phyloP scores from a whole-genome alignment of 2,113 vertebrate genomes.

The Mormoops blainvillei region DNA sequence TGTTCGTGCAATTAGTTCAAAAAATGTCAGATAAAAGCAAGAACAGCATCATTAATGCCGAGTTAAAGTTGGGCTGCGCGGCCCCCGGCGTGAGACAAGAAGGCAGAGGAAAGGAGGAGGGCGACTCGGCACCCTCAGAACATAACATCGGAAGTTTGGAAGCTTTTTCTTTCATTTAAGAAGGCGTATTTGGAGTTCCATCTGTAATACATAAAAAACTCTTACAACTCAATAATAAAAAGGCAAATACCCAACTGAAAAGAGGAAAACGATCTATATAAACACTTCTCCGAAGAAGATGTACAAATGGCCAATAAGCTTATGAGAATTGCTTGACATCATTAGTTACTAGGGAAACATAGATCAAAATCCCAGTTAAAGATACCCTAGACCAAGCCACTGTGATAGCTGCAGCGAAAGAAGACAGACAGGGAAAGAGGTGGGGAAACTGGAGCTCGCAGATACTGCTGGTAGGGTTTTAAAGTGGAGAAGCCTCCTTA shows the following conservation, averaged over 20 bases:
- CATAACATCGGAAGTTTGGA: not conserved
- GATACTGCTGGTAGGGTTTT: accelerated
- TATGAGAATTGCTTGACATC: accelerated
- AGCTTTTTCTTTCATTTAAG: not conserved
- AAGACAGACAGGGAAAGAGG: not conserved
- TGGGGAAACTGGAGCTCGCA: accelerated
- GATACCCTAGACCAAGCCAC: accelerated
- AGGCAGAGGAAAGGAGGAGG: not conserved
- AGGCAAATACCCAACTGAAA: not conserved
- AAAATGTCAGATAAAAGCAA: not conserved
- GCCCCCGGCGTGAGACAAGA: not conserved
- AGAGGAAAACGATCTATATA: not conserved
- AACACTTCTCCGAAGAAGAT: not conserved
- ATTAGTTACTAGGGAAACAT: not conserved
- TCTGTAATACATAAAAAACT: not conserved
- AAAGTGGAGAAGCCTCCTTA: no score
- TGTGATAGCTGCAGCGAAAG: not conserved
- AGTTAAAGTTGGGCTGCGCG: not conserved
- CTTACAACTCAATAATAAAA: not conserved
- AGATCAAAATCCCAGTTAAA: accelerated
- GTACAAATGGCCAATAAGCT: no score
- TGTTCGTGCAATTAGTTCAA: not conserved
- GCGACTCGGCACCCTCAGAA: not conserved
- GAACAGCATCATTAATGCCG: not conserved
- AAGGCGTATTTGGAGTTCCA: not conserved